A percentile compares a stretch with the other conserved stretches of the same genome.
Conservation (phyloP, 2,888 invertebrate species). For the Drepanosiphum platanoidis region DNA sequence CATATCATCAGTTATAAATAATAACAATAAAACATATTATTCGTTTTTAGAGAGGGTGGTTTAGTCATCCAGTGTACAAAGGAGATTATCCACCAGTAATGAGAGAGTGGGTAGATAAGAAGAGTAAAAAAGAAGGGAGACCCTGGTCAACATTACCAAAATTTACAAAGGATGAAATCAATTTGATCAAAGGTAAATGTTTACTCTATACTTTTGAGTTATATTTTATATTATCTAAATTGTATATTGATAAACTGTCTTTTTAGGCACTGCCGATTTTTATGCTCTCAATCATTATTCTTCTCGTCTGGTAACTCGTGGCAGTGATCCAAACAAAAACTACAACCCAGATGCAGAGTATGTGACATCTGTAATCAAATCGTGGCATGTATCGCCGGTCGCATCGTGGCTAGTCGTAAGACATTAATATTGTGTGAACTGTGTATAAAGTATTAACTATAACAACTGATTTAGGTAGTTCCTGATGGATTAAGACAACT, state of each 20-base stretch:
- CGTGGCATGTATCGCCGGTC: conserved; percentile 70
- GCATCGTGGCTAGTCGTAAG: conserved; percentile 71
- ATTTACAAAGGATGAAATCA: conserved; percentile 71
- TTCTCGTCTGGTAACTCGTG: conserved; percentile 68
- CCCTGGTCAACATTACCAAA: conserved; percentile 68
- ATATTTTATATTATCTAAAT: not conserved
- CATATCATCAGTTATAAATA: too few species aligned
- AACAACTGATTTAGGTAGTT: conserved; percentile 66
- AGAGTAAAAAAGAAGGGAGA: conserved; percentile 68
- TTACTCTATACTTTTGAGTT: not conserved
- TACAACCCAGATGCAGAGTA: conserved; percentile 65
- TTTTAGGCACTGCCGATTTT: conserved; percentile 74
- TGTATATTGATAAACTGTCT: not conserved
- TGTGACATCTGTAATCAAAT: conserved; percentile 67
- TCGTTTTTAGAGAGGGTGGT: conserved; percentile 64
- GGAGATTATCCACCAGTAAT: conserved; percentile 71
- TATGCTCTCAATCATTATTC: conserved; percentile 82
- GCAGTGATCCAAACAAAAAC: conserved; percentile 50
- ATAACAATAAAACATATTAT: not conserved
- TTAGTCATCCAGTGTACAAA: conserved; percentile 65
- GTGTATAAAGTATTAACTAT: not conserved
- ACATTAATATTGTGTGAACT: not conserved
- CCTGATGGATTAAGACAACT: conserved; percentile 69
- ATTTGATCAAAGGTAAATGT: conserved; percentile 68
- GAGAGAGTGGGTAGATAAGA: conserved; percentile 68